Percentiles rank a stretch among this genome's conserved stretches.
Evolutionary conservation across 2,113 vertebrate genomes (phyloP).

Genomic region (Shinisaurus crocodilurus): DNA sequence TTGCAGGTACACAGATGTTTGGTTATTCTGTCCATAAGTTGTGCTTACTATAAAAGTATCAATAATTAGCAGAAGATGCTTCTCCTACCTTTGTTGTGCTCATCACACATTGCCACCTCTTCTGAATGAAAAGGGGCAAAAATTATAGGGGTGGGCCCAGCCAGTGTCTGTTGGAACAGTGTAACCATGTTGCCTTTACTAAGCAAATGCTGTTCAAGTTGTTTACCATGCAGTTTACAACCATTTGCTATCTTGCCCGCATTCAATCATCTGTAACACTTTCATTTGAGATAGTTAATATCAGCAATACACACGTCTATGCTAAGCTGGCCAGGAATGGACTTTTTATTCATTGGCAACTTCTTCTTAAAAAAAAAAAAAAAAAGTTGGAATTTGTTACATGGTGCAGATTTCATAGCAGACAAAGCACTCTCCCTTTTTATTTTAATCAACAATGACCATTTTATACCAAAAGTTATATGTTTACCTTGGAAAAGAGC

Average conservation of each 20-base stretch:
- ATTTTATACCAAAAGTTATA: background rate
- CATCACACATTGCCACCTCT: background rate
- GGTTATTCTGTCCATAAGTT: slow-evolving; percentile 14
- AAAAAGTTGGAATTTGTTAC: background rate
- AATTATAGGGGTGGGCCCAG: slow-evolving; percentile 14
- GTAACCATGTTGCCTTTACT: slow-evolving; percentile 31
- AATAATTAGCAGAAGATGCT: background rate
- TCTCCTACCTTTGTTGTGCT: background rate
- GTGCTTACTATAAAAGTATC: background rate
- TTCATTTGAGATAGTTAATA: slow-evolving; percentile 49
- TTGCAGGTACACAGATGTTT: background rate
- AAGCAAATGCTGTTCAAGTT: slow-evolving; percentile 19
- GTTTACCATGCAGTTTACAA: slow-evolving; percentile 14
- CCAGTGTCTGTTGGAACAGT: slow-evolving; percentile 21
- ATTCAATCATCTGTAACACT: slow-evolving; percentile 28
- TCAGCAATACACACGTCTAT: slow-evolving; percentile 36
- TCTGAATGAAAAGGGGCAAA: slow-evolving; percentile 27
- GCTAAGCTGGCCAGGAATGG: slow-evolving; percentile 21
- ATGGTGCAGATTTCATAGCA: slow-evolving; percentile 3
- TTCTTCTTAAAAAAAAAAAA: too few species aligned
- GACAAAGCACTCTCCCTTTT: background rate
- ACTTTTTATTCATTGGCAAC: background rate
- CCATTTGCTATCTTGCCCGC: slow-evolving; percentile 34
- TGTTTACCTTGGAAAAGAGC: slow-evolving; percentile 10
- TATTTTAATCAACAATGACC: background rate